phyloP scores from a whole-genome alignment of 1,140 invertebrate species.

The Carposina sasakii region DNA sequence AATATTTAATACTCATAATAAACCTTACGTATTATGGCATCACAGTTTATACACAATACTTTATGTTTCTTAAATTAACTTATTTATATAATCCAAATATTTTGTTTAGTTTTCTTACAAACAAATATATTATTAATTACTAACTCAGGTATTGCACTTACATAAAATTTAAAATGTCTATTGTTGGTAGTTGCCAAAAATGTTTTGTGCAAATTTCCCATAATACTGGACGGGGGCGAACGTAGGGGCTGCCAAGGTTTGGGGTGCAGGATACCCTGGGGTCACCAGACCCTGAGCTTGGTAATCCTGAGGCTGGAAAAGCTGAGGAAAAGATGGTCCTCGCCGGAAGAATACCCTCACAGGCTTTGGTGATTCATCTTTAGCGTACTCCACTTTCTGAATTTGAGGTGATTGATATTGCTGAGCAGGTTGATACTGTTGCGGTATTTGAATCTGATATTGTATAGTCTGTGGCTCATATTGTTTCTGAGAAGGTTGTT shows the following conservation, averaged over 20 bases:
- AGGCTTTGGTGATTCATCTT: background rate
- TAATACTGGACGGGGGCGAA: conserved; percentile 56
- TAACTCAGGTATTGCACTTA: no score
- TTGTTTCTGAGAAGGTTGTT: no score
- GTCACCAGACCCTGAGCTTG: background rate
- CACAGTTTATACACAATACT: no score
- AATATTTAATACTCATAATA: no score
- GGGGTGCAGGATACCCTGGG: background rate
- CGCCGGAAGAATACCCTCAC: background rate
- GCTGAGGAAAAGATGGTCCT: conserved; percentile 4
- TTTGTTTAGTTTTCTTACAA: no score
- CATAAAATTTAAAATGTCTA: no score
- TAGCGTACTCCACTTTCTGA: background rate
- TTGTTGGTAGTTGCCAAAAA: conserved; percentile 37
- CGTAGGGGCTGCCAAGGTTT: conserved; percentile 22
- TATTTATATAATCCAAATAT: no score
- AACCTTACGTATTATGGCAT: no score
- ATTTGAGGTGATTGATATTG: conserved; percentile 4
- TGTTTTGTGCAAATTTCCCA: conserved; percentile 48
- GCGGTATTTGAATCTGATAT: background rate
- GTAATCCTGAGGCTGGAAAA: conserved; percentile 8
- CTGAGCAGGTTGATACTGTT: background rate
- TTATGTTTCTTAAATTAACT: no score
- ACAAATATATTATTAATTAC: no score
- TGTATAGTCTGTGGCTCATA: conserved; percentile 2